These are phyloP conservation scores for Emydocephalus ijimae DNA, from an alignment of 2,113 vertebrate species.

Conservation along the genomic window DNA sequence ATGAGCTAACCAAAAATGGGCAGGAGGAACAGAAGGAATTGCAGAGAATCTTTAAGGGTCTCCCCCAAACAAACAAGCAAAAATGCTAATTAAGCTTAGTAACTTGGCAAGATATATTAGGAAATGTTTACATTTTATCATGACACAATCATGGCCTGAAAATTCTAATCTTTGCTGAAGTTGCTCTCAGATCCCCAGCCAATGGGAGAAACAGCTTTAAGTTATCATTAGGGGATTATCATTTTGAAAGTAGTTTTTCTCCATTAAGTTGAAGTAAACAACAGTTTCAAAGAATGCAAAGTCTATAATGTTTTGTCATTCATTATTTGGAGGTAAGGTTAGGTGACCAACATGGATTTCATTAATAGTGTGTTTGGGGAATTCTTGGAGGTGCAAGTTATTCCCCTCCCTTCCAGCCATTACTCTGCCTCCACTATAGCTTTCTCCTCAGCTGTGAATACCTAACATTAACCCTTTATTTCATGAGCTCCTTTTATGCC, in stretches of 20 bases:
- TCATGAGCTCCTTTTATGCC: background rate
- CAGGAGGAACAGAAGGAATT: background rate
- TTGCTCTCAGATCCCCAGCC: background rate
- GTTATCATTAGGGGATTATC: background rate
- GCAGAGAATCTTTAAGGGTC: background rate
- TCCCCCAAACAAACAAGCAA: background rate
- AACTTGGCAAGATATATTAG: background rate
- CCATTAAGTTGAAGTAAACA: background rate
- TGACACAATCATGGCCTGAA: background rate
- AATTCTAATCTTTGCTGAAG: background rate
- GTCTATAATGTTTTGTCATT: background rate
- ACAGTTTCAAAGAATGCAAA: background rate
- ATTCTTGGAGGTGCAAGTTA: background rate
- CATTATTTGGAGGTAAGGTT: background rate
- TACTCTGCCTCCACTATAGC: background rate
- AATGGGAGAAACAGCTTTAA: background rate
- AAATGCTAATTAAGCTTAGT: background rate
- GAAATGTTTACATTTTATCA: background rate
- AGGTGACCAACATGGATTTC: background rate
- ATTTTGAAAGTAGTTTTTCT: background rate
- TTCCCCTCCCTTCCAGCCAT: background rate
- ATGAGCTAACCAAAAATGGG: background rate
- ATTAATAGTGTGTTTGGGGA: background rate
- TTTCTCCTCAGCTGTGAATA: background rate
- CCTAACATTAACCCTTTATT: background rate